Conservation (phyloP, 2,113 vertebrate genomes). For the Hydrolagus affinis region DNA sequence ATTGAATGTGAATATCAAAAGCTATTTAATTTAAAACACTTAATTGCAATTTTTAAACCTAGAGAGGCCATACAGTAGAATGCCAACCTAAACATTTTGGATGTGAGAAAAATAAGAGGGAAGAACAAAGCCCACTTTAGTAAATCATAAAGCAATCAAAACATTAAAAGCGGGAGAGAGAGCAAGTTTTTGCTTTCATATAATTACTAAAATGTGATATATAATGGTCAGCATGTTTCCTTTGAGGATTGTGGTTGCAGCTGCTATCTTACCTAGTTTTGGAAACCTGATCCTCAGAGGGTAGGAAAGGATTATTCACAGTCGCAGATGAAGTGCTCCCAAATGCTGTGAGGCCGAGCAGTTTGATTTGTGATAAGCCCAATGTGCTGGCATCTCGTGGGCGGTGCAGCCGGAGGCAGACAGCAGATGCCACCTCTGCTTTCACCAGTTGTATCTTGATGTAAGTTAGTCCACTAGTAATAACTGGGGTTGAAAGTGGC, state of each 20-base stretch:
- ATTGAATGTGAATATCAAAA: too few relatives aligned
- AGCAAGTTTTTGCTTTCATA: too few relatives aligned
- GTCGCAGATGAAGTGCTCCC: conserved; percentile 95
- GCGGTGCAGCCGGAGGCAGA: conserved; percentile 88
- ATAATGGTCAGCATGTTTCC: background rate
- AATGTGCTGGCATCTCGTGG: conserved; percentile 90
- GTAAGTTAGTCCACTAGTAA: conserved; percentile 92
- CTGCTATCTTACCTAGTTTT: conserved; percentile 79
- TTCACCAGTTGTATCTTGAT: conserved; percentile 97
- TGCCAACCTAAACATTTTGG: too few relatives aligned
- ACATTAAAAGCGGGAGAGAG: too few relatives aligned
- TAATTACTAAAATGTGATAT: background rate
- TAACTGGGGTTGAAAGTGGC: conserved; percentile 85
- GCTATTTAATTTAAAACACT: too few relatives aligned
- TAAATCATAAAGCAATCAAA: too few relatives aligned
- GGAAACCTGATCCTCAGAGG: conserved; percentile 96
- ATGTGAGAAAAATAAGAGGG: too few relatives aligned
- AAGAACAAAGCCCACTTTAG: too few relatives aligned
- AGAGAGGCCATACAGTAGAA: too few relatives aligned
- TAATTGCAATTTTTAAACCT: too few relatives aligned
- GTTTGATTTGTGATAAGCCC: conserved; percentile 92
- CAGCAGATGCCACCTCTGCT: conserved; percentile 91
- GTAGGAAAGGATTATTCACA: conserved; percentile 94
- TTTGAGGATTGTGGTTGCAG: background rate
- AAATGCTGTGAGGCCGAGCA: conserved; percentile 88